phyloP scores from a whole-genome alignment of 1,140 invertebrate species.

The Euwallacea similis region DNA sequence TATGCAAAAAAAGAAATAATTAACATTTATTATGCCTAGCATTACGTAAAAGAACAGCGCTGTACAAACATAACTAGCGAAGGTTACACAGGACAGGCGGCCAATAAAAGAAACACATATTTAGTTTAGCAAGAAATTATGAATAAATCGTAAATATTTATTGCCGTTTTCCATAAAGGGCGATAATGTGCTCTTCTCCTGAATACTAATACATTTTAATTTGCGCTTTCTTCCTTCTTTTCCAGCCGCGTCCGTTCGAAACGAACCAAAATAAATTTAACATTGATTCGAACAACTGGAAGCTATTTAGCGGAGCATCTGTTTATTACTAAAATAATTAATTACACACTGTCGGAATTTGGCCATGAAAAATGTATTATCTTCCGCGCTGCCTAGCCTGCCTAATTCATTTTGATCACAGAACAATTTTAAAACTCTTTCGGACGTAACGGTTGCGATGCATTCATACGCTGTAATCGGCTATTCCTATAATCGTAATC shows the following conservation, averaged over 20 bases:
- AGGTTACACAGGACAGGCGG: conserved; percentile 19
- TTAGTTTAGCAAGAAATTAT: conserved; percentile 33
- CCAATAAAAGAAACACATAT: conserved; percentile 32
- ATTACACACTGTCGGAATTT: conserved; percentile 33
- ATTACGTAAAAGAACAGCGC: conserved; percentile 35
- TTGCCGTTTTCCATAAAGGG: conserved; percentile 7
- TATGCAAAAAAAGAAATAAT: conserved; percentile 37
- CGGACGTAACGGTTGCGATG: conserved; percentile 15
- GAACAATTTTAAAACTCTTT: conserved; percentile 23
- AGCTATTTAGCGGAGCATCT: conserved; percentile 26
- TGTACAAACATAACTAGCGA: conserved; percentile 31
- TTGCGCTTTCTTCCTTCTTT: conserved; percentile 11
- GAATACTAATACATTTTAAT: conserved; percentile 24
- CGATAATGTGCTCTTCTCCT: conserved; percentile 7
- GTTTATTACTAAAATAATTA: conserved; percentile 36
- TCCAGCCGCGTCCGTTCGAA: conserved; percentile 6
- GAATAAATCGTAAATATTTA: conserved; percentile 33
- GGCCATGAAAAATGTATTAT: conserved; percentile 37
- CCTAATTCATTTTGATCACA: conserved; percentile 18
- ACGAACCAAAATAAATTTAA: conserved; percentile 28
- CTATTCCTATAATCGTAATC: too few species aligned
- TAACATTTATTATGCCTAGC: conserved; percentile 34
- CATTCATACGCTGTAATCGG: background rate
- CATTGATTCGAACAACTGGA: conserved; percentile 21
- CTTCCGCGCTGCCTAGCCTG: conserved; percentile 31